Base-by-base conservation (phyloP, 2,888 invertebrate species). In the Epistrophella euchroma region DNA sequence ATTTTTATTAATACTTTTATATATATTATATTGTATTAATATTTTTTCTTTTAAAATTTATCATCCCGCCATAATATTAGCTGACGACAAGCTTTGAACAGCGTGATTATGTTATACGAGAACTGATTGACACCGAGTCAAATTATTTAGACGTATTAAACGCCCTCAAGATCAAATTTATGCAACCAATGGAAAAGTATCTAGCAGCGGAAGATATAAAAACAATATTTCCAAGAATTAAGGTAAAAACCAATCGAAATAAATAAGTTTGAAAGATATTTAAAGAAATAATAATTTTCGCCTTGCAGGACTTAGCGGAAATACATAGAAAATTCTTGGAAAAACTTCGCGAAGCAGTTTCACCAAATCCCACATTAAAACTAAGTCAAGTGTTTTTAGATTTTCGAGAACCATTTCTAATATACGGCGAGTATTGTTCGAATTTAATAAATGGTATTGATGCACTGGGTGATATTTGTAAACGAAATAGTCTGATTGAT, bases 401-500 rank as follows among this genome's bases (percentile, higher is more conserved):
- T 89, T 98, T 97, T 95, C 96, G 98, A 89, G 97, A 97, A 91
- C 95, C 96, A 84, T 96, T 99, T 91, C 94, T 99, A 43, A 95
- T 98, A 74, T 99, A 99, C 91, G 99, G 98, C 15, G 97, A 97
- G 90, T 99, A 98, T 93, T 99, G 99, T 93, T 97, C 98, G 60
- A 97, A 98, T 92, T 94, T 99, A 84, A 96, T 98, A 1, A 94
- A 94, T 72, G 98, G 98, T n/a, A 97, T 98, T 91, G 96, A 96
- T 87, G 94, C 95, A 79, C 94, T 99, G 79, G 97, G 90, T 43
- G 93, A 92, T 88, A 89, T 92, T 43, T 92, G 92, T 88, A 92
- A 92, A 88, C 90, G 91, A 80, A 92, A 92, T 88, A 90, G 90
- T 87, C 89, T 90, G 37, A 91, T 93, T 66, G 92, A 93, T 74